phyloP scores from a whole-genome alignment of 2,113 vertebrate genomes.

The Alexandromys fortis region DNA sequence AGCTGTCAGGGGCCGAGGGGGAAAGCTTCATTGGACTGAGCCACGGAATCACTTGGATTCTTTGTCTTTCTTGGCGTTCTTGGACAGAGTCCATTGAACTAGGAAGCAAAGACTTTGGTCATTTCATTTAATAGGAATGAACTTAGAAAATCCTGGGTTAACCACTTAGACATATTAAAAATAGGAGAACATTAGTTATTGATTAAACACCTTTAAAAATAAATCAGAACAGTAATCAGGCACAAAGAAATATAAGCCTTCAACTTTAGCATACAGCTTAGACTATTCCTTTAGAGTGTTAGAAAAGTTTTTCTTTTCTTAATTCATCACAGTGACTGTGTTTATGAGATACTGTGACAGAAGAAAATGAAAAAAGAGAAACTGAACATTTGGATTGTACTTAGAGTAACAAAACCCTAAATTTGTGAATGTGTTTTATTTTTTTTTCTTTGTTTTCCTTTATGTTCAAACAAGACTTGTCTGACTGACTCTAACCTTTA shows the following conservation, averaged over 20 bases:
- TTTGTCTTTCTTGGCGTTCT: slow-evolving; percentile 56
- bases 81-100: slow-evolving; percentile 54
- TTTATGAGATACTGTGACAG: slow-evolving; percentile 7
- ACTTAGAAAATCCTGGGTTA: slow-evolving; percentile 38
- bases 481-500: slow-evolving; percentile 82
- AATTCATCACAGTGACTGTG: not conserved
- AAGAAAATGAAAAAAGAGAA: not conserved
- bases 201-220: not conserved
- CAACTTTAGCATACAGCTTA: not conserved
- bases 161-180: not conserved
- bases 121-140: not conserved
- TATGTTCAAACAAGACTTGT: slow-evolving; percentile 54
- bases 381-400: not conserved
- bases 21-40: slow-evolving; percentile 48
- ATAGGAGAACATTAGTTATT: not conserved
- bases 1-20: slow-evolving; percentile 56
- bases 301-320: not conserved
- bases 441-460: not conserved
- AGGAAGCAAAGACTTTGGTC: slow-evolving; percentile 66
- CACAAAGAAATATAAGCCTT: slow-evolving; percentile 14
- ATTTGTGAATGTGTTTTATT: not conserved
- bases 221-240: not conserved
- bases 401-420: slow-evolving; percentile 15
- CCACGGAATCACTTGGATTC: slow-evolving; percentile 57
- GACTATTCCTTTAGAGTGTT: slow-evolving; percentile 15